phyloP scores from a whole-genome alignment of 92 coral and sea anemone genomes.

The Zoanthus solanderi region DNA sequence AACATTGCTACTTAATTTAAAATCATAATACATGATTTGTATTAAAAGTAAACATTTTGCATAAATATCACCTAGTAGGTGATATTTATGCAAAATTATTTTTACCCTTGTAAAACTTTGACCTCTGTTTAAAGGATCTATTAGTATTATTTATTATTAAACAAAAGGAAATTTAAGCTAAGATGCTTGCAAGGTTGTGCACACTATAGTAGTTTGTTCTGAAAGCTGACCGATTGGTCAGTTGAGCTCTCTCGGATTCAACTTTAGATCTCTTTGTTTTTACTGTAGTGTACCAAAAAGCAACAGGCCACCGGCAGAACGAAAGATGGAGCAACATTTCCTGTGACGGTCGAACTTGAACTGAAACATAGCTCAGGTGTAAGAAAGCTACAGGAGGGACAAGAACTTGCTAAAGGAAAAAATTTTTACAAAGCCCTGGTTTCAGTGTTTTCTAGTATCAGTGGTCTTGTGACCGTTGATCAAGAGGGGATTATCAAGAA shows the following conservation, averaged over 20 bases:
- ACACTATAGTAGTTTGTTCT: too few relatives aligned
- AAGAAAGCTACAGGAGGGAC: slow-evolving; percentile 54
- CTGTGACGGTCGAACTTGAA: slow-evolving; percentile 84
- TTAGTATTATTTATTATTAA: too few relatives aligned
- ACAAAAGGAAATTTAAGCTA: too few relatives aligned
- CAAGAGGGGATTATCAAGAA: slow-evolving; percentile 86
- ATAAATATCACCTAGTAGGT: too few relatives aligned
- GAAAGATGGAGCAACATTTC: slow-evolving; percentile 93
- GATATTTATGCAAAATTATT: too few relatives aligned
- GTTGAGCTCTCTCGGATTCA: background rate
- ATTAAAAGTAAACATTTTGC: too few relatives aligned
- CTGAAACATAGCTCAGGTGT: slow-evolving; percentile 71
- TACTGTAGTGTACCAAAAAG: slow-evolving; percentile 83
- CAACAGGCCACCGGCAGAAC: slow-evolving; percentile 96
- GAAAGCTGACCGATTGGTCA: too few relatives aligned
- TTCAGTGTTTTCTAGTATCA: slow-evolving; percentile 95
- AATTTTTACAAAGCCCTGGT: slow-evolving; percentile 78
- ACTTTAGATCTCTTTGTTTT: background rate
- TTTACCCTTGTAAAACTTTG: too few relatives aligned
- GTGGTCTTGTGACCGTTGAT: slow-evolving; percentile 88
- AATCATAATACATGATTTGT: too few relatives aligned
- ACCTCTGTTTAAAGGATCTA: too few relatives aligned
- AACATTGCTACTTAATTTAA: too few relatives aligned
- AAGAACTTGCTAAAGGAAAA: slow-evolving; percentile 49
- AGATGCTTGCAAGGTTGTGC: too few relatives aligned